Percentiles rank a stretch among this genome's conserved stretches.
These are phyloP conservation scores for Cassiopea xamachana DNA, from an alignment of 30 jellyfish, hydroid and myxozoan species.

Conservation along the genomic window DNA sequence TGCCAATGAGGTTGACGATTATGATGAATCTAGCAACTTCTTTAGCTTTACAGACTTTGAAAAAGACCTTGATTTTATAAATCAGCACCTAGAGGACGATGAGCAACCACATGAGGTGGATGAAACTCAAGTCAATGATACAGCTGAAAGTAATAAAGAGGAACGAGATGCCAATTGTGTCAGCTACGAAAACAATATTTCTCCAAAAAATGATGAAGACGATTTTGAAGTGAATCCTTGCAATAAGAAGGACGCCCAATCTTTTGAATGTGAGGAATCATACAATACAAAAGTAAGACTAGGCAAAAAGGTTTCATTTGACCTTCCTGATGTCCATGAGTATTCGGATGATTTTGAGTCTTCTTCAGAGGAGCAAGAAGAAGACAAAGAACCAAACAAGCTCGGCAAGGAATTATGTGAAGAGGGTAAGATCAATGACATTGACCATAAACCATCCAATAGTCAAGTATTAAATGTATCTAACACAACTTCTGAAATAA, in stretches of 20 bases:
- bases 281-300: not conserved
- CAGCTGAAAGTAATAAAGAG: not conserved
- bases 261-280: too few relatives aligned
- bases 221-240: too few relatives aligned
- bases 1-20: not conserved
- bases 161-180: not conserved
- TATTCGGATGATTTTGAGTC: conserved; percentile 52
- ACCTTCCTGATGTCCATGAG: conserved; percentile 32
- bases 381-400: not conserved
- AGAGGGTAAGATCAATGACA: not conserved
- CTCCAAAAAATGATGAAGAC: too few relatives aligned
- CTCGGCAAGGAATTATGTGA: not conserved
- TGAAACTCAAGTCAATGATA: not conserved
- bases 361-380: conserved; percentile 13
- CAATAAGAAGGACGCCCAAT: too few relatives aligned
- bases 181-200: not conserved
- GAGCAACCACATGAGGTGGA: not conserved
- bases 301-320: conserved; percentile 24
- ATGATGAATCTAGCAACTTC: not conserved
- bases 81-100: conserved; percentile 21
- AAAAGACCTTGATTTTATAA: conserved; percentile 47
- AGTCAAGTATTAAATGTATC: not conserved
- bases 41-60: conserved; percentile 54
- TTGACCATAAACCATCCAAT: not conserved
- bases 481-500: not conserved